phyloP scores from a whole-genome alignment of 2,113 vertebrate species.

The Dascyllus trimaculatus region DNA sequence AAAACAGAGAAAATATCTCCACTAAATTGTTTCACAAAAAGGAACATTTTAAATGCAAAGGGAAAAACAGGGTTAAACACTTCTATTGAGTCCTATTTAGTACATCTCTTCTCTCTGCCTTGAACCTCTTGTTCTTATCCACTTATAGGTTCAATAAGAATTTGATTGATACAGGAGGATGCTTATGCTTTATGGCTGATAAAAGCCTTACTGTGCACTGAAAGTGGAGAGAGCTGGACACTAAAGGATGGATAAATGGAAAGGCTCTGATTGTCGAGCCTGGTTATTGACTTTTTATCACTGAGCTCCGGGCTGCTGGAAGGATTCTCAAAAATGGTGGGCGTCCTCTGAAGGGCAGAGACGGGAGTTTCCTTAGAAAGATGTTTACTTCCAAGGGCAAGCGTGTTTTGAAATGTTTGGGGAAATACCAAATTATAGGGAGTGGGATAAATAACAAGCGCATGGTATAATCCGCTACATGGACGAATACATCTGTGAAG shows the following conservation, averaged over 20 bases:
- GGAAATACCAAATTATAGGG: neutral
- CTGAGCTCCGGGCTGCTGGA: conserved; percentile 5
- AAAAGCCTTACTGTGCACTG: conserved; percentile 10
- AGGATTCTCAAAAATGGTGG: conserved; percentile 37
- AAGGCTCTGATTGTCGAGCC: conserved; percentile 9
- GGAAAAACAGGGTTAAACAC: neutral
- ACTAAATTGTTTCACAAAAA: neutral
- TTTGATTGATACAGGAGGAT: neutral
- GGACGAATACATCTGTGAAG: no score
- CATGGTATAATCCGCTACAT: neutral
- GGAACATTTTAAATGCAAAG: neutral
- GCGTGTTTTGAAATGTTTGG: conserved; percentile 18
- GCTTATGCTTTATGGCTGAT: conserved; percentile 17
- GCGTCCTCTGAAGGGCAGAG: neutral
- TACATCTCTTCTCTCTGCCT: neutral
- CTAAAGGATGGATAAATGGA: conserved; percentile 3
- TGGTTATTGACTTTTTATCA: conserved; percentile 44
- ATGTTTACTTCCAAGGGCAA: neutral
- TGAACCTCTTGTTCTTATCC: neutral
- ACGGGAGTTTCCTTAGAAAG: conserved; percentile 10
- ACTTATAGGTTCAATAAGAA: conserved; percentile 7
- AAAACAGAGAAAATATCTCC: neutral
- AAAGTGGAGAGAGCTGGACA: neutral
- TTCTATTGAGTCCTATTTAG: neutral
- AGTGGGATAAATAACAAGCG: neutral